These are phyloP conservation scores for Nanorana parkeri DNA, from an alignment of 2,113 vertebrate genomes.

Conservation along the genomic window DNA sequence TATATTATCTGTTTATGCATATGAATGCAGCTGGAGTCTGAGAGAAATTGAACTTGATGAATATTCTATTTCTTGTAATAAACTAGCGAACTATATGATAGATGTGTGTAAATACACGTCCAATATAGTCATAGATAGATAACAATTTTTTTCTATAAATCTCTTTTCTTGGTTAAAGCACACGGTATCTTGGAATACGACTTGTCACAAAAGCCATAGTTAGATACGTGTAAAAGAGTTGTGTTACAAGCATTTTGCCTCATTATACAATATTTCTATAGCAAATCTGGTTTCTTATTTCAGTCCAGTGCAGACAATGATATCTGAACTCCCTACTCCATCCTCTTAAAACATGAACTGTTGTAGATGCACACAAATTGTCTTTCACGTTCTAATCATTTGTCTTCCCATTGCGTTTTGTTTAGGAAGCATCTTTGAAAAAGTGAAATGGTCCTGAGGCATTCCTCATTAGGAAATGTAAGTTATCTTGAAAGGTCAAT, in stretches of 20 bases:
- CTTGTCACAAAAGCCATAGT: slow-evolving; percentile 8
- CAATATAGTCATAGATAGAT: not conserved
- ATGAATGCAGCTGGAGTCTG: too few species aligned
- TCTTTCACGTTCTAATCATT: slow-evolving; percentile 53
- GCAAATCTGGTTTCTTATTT: slow-evolving; percentile 40
- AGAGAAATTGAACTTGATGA: too few species aligned
- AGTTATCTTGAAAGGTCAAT: slow-evolving; percentile 58
- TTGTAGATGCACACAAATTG: slow-evolving; percentile 45
- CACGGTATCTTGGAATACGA: slow-evolving; percentile 4
- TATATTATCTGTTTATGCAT: too few species aligned
- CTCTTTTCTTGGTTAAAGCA: not conserved
- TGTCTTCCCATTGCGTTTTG: slow-evolving; percentile 47
- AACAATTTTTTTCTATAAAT: not conserved
- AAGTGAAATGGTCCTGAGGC: slow-evolving; percentile 45
- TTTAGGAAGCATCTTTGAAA: slow-evolving; percentile 42
- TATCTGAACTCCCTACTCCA: slow-evolving; percentile 46
- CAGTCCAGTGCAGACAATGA: slow-evolving; percentile 47
- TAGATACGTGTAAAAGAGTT: slow-evolving; percentile 24
- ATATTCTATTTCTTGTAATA: too few species aligned
- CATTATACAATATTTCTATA: slow-evolving; percentile 39
- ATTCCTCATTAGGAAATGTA: slow-evolving; percentile 54
- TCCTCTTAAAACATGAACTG: slow-evolving; percentile 44
- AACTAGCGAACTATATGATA: too few species aligned
- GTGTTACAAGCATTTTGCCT: slow-evolving; percentile 24
- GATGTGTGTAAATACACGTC: not conserved